These are phyloP conservation scores for Antidorcas marsupialis DNA, from an alignment of 2,113 vertebrate genomes.

Conservation along the genomic window DNA sequence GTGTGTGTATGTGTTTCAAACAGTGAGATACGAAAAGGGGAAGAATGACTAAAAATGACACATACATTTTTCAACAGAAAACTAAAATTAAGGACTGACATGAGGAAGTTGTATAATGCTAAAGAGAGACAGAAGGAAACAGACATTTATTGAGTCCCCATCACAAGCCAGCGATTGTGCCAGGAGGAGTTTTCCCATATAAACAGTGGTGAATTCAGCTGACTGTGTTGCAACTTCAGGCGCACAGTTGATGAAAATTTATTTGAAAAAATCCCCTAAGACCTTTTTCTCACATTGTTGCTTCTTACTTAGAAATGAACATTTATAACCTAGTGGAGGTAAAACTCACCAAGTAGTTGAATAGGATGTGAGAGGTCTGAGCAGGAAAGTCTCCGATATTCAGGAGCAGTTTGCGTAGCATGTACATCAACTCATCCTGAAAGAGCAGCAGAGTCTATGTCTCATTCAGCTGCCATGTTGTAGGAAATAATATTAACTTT, in stretches of 20 bases:
- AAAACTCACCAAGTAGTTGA: conserved; percentile 95
- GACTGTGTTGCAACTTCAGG: not conserved
- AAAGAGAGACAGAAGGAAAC: not conserved
- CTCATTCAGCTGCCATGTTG: not conserved
- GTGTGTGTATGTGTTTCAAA: not conserved
- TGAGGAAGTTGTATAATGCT: not conserved
- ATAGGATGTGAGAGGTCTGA: conserved; percentile 98
- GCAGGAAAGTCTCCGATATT: conserved; percentile 98
- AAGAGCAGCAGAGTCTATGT: conserved; percentile 52
- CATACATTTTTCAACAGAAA: not conserved
- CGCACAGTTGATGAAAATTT: not conserved
- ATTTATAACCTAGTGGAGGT: not conserved
- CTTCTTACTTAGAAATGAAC: not conserved
- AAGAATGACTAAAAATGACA: not conserved
- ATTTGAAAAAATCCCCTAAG: not conserved
- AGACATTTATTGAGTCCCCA: not conserved
- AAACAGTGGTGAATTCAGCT: not conserved
- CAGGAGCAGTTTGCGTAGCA: conserved; percentile 95
- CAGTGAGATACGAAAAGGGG: not conserved
- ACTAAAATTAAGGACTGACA: not conserved
- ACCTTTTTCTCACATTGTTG: not conserved
- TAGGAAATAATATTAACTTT: not conserved
- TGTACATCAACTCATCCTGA: conserved; percentile 98
- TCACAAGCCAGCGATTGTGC: not conserved
- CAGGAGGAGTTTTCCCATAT: not conserved